Base-by-base conservation (phyloP, 2,888 invertebrate genomes). In the Orthosia incerta region DNA sequence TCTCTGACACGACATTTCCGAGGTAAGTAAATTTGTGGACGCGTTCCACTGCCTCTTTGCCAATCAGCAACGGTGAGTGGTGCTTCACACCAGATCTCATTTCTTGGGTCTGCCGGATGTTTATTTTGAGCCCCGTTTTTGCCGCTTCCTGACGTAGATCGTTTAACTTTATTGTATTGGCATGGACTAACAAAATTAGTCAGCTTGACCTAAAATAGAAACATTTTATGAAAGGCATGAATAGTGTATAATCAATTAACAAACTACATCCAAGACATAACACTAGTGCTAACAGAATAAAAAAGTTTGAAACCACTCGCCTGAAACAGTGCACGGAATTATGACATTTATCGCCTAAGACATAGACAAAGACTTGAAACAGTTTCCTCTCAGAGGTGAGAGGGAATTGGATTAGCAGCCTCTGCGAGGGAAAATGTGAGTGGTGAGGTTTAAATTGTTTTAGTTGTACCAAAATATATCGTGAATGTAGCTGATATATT, bases 301-400 rank as follows among this genome's bases (percentile, higher is more conserved):
- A 73, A 39, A 16, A 48, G 23, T 68, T 61, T n/a, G 3, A 13
- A n/a, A 50, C 67, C 56, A 59, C 26, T 0, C n/a, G 5, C 26
- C 51, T 57, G 26, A 86, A 89, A 85, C 80, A 82, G 76, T 75
- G 74, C 83, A 83, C 66, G 89, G 86, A 88, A 85, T 86, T 86
- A 88, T 84, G 79, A 81, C 75, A 76, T 81, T 85, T 89, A 89
- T 88, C 83, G 84, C 62, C 45, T 65, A 62, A 72, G 57, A 83
- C 83, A 76, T 85, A 89, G 86, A 86, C 86, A 83, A 76, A 80
- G 83, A 88, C 80, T 71, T 81, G 88, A 87, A 87, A 87, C 87
- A 85, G 83, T 83, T 87, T 59, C 81, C 81, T 82, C 77, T 51
- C 13, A 48, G 64, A 81, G 85, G 86, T 82, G 65, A 67, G 81